These are phyloP conservation scores for Peribatodes rhomboidaria DNA, from an alignment of 2,888 invertebrate genomes.

Conservation along the genomic window DNA sequence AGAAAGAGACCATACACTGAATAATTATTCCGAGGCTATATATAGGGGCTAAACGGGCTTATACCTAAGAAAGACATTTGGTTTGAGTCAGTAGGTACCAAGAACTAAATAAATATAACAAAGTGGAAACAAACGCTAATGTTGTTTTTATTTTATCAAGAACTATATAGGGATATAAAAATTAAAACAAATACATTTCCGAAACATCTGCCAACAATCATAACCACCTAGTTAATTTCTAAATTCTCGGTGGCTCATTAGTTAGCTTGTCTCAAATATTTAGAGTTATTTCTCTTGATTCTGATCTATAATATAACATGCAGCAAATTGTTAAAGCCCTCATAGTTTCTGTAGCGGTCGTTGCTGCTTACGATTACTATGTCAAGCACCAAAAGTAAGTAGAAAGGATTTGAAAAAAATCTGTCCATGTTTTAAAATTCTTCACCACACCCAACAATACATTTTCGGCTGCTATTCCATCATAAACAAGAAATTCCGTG, in stretches of 20 bases:
- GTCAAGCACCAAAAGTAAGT: constrained; percentile 46
- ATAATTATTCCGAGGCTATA: no score
- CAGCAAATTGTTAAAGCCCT: constrained; percentile 56
- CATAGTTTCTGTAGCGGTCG: constrained; percentile 56
- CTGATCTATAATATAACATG: constrained; percentile 45
- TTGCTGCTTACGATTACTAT: constrained; percentile 60
- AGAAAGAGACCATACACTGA: no score
- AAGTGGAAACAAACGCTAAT: no score
- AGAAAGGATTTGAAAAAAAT: background rate
- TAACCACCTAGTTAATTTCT: constrained; percentile 30
- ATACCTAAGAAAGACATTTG: no score
- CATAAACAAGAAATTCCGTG: constrained; percentile 6
- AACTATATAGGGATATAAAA: no score
- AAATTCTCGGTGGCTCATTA: constrained; percentile 15
- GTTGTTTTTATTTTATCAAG: no score
- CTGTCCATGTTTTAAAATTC: background rate
- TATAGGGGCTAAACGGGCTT: no score
- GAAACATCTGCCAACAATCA: background rate
- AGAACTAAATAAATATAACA: no score
- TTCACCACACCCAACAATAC: background rate
- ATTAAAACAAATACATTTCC: no score
- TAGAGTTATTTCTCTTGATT: constrained; percentile 18
- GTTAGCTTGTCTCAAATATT: constrained; percentile 1
- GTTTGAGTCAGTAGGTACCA: no score
- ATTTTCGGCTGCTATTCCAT: background rate